phyloP scores from a whole-genome alignment of 2,888 invertebrate species.

The Hanleya hanleyi region DNA sequence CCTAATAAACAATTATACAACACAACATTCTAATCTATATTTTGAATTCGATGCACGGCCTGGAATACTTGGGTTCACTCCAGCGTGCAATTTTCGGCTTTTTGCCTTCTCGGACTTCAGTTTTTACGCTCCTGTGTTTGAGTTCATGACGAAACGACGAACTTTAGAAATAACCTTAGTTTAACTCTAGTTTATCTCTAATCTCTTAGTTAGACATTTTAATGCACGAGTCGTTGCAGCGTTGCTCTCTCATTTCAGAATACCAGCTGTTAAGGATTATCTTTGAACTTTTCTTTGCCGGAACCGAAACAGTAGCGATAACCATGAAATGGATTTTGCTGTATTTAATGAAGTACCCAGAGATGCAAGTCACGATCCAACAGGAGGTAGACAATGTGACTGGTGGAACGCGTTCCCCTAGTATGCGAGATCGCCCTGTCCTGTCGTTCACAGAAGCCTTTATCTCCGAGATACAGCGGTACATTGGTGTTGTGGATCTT shows the following conservation, averaged over 20 bases:
- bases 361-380: conserved; percentile 4
- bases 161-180: too few relatives aligned
- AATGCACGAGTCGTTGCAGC: too few relatives aligned
- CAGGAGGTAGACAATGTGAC: conserved; percentile 14
- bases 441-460: conserved; percentile 28
- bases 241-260: conserved; percentile 21
- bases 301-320: conserved; percentile 27
- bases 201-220: too few relatives aligned
- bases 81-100: too few relatives aligned
- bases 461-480: conserved; percentile 62
- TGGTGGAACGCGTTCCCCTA: neutral
- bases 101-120: too few relatives aligned
- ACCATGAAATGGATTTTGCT: conserved; percentile 24
- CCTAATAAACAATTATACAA: too few relatives aligned
- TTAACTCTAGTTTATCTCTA: too few relatives aligned
- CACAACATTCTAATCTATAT: too few relatives aligned
- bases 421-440: conserved; percentile 8
- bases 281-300: conserved; percentile 30
- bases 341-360: conserved; percentile 4
- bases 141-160: too few relatives aligned
- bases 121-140: too few relatives aligned
- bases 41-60: too few relatives aligned
- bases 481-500: conserved; percentile 66
- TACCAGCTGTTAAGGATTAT: conserved; percentile 23
- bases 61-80: too few relatives aligned